Evolutionary conservation across 1,140 invertebrate genomes (phyloP).

Genomic region (Zaprionus davidi): DNA sequence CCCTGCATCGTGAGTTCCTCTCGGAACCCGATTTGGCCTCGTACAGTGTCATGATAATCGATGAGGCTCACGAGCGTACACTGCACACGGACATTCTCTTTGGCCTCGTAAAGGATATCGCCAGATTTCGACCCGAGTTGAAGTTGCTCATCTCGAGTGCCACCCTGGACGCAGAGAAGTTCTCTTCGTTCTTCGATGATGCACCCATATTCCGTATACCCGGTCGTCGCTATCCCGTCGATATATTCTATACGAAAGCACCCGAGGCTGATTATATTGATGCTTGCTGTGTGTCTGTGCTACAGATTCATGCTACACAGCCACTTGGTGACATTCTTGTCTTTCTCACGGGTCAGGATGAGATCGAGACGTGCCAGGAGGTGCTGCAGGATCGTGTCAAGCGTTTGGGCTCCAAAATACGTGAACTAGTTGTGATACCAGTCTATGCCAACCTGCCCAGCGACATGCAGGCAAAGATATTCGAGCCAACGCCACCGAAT

Average conservation of each 20-base stretch:
- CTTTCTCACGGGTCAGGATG: slow-evolving; percentile 97
- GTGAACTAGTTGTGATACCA: slow-evolving; percentile 89
- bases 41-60: slow-evolving; percentile 99
- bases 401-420: slow-evolving; percentile 85
- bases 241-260: slow-evolving; percentile 99
- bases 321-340: slow-evolving; percentile 95
- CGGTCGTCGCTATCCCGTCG: slow-evolving; percentile 90
- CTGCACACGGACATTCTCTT: slow-evolving; percentile 99
- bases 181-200: slow-evolving; percentile 99
- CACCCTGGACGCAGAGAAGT: slow-evolving; percentile 98
- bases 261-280: slow-evolving; percentile 99
- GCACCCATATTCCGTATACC: slow-evolving; percentile 99
- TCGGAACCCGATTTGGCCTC: slow-evolving; percentile 96
- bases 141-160: slow-evolving; percentile 98
- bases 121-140: slow-evolving; percentile 95
- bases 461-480: slow-evolving; percentile 99
- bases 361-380: slow-evolving; percentile 98
- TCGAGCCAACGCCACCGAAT: slow-evolving; percentile 96
- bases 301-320: slow-evolving; percentile 97
- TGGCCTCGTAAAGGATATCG: slow-evolving; percentile 98
- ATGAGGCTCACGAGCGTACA: slow-evolving; percentile 99
- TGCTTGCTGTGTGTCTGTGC: slow-evolving; percentile 96
- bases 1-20: slow-evolving; percentile 97
- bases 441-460: slow-evolving; percentile 99
- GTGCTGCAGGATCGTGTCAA: slow-evolving; percentile 95